These are phyloP conservation scores for Aquatica leii DNA, from an alignment of 2,888 invertebrate genomes.

Conservation along the genomic window DNA sequence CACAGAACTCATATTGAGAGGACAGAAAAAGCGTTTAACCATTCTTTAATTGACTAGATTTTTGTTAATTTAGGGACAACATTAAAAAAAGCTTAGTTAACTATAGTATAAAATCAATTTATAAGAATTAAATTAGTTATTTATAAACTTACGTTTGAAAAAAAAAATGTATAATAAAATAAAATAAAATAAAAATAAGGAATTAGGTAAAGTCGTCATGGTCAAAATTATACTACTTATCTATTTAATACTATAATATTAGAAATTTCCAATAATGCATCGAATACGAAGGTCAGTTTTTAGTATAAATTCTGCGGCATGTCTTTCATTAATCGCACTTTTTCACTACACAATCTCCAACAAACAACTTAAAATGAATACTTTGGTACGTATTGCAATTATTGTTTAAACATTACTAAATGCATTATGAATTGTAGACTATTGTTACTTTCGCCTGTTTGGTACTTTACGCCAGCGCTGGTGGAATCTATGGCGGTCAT, in stretches of 20 bases:
- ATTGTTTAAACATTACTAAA: neutral
- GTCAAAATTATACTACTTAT: slow-evolving; percentile 18
- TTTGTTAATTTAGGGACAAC: no score
- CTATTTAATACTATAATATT: slow-evolving; percentile 18
- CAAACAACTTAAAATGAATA: slow-evolving; percentile 21
- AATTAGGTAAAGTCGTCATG: slow-evolving; percentile 29
- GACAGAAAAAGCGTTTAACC: no score
- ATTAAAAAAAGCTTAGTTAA: no score
- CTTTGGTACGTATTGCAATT: slow-evolving; percentile 21
- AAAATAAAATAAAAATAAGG: slow-evolving; percentile 20
- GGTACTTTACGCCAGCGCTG: slow-evolving; percentile 9
- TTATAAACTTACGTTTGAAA: no score
- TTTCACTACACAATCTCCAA: slow-evolving; percentile 17
- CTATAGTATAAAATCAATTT: no score
- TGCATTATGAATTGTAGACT: neutral
- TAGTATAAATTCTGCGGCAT: slow-evolving; percentile 25
- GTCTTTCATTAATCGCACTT: slow-evolving; percentile 20
- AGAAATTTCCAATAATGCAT: slow-evolving; percentile 27
- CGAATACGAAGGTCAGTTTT: slow-evolving; percentile 22
- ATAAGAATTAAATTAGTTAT: no score
- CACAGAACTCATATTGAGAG: no score
- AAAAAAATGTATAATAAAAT: no score
- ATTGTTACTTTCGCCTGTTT: no score
- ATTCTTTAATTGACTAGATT: no score
- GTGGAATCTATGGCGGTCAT: slow-evolving; percentile 19